Evolutionary conservation across 2,888 invertebrate species (phyloP).

Genomic region (Anthophora plumipes): DNA sequence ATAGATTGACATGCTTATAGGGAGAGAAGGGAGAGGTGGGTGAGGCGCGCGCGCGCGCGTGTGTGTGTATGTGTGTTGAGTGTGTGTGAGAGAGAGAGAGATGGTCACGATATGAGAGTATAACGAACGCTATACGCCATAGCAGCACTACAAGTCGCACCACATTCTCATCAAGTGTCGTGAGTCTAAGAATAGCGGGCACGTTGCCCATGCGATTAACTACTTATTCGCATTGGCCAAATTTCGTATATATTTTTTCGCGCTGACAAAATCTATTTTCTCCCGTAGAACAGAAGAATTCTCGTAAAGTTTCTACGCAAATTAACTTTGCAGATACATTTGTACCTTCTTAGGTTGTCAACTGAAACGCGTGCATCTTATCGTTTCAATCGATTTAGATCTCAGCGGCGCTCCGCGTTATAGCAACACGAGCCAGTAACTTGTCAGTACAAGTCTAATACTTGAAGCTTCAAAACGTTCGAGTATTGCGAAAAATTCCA

Average conservation of each 20-base stretch:
- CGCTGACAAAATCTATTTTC: not conserved
- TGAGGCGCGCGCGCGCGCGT: too few relatives aligned
- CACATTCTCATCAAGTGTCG: constrained; percentile 6
- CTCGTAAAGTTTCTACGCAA: not conserved
- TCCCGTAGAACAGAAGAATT: too few relatives aligned
- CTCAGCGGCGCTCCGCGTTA: not conserved
- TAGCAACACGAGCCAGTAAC: not conserved
- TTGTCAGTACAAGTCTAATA: not conserved
- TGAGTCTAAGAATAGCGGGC: constrained; percentile 47
- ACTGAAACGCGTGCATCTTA: not conserved
- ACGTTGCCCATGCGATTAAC: constrained; percentile 24
- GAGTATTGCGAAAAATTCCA: not conserved
- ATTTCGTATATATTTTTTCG: constrained; percentile 48
- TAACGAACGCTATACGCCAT: constrained; percentile 3
- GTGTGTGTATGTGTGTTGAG: too few relatives aligned
- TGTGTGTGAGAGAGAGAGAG: too few relatives aligned
- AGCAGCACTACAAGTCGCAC: constrained; percentile 13
- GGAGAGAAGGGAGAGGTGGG: not conserved
- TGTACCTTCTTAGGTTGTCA: too few relatives aligned
- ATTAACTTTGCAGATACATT: not conserved
- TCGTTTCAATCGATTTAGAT: not conserved
- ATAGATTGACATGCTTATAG: not conserved
- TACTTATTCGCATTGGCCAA: constrained; percentile 36
- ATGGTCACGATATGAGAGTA: not conserved
- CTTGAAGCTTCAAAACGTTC: not conserved